Evolutionary conservation across 2,797 vertebrate genomes (phyloP), one percentile per base, ranked within the genome.

Genomic region (Saxicola maurus): DNA sequence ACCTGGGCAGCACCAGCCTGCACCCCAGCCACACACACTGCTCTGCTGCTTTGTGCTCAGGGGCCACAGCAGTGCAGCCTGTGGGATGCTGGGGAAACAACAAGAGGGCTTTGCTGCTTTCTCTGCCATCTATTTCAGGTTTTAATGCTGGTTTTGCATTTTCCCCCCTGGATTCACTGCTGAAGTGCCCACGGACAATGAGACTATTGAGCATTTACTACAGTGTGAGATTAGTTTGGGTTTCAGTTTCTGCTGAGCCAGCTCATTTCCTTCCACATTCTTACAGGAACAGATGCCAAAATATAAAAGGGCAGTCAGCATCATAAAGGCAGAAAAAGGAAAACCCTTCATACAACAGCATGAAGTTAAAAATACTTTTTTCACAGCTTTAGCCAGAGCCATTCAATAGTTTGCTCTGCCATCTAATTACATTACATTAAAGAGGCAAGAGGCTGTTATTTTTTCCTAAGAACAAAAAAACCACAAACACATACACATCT

Each of bases 241-340:
- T 91, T 92, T 84, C 71, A 76, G 81, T 87, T 94, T 93, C 64
- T 95, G 92, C 93, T 89, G 89, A 91, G 78, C 67, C 71, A 87
- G 87, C 86, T 86, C 55, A 51, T 86, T 86, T 93, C 77, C 74
- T 92, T 92, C 53, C 45, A 94, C 46, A 18, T 83, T 92, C 59
- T 75, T 81, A 69, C 45, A 49, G 56, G 61, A 91, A 62, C 66
- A 89, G 82, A 87, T 73, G 86, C 51, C 91, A 82, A 83, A 90
- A 91, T 38, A 75, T 61, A 83, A 85, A 91, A 9, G 28, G 51
- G 38, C 56, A 79, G 81, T 71, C 68, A 67, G 71, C 33, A 86
- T 71, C 56, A 46, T 79, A 77, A 92, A 90, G 72, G 85, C 46
- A 89, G 55, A 76, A 80, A 68, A 59, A 66, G 56, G 52, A 77